Percentiles rank a stretch among this genome's conserved stretches.
phyloP scores from a whole-genome alignment of 2,888 invertebrate genomes.

The Hydriomena furcata region DNA sequence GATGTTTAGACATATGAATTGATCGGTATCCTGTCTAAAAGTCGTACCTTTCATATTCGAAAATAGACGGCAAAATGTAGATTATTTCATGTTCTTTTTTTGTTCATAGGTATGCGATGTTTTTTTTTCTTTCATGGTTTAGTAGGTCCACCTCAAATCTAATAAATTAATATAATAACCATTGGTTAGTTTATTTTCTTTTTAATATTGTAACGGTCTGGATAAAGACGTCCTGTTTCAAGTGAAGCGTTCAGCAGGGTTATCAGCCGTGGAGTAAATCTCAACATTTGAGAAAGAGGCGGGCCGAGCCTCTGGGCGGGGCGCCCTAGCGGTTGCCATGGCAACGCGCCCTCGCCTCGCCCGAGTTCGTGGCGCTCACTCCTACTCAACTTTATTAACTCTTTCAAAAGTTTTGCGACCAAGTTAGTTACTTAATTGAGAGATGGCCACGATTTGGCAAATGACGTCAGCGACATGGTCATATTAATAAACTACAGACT shows the following conservation, averaged over 20 bases:
- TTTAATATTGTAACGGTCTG: not conserved
- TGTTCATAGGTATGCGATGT: too few species aligned
- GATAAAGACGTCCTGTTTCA: too few species aligned
- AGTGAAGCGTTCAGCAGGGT: slow-evolving; percentile 56
- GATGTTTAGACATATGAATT: too few species aligned
- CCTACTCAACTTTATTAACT: slow-evolving; percentile 35
- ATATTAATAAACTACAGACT: slow-evolving; percentile 8
- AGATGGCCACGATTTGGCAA: slow-evolving; percentile 6
- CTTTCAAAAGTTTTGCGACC: slow-evolving; percentile 22
- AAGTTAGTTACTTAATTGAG: slow-evolving; percentile 8
- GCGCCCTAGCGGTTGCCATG: slow-evolving; percentile 70
- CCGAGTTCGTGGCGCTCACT: slow-evolving; percentile 39
- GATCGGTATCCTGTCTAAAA: too few species aligned
- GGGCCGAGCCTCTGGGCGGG: slow-evolving; percentile 63
- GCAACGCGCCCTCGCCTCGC: slow-evolving; percentile 64
- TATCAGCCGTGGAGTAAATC: slow-evolving; percentile 58
- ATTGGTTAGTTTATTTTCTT: too few species aligned
- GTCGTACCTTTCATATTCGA: too few species aligned
- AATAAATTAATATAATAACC: too few species aligned
- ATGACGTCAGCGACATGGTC: slow-evolving; percentile 26
- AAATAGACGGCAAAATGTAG: too few species aligned
- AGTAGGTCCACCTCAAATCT: too few species aligned
- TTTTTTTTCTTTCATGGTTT: too few species aligned
- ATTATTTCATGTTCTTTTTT: too few species aligned
- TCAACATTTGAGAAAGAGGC: slow-evolving; percentile 58